These are phyloP conservation scores for Xestia xanthographa DNA, from an alignment of 2,888 invertebrate species.

Conservation along the genomic window DNA sequence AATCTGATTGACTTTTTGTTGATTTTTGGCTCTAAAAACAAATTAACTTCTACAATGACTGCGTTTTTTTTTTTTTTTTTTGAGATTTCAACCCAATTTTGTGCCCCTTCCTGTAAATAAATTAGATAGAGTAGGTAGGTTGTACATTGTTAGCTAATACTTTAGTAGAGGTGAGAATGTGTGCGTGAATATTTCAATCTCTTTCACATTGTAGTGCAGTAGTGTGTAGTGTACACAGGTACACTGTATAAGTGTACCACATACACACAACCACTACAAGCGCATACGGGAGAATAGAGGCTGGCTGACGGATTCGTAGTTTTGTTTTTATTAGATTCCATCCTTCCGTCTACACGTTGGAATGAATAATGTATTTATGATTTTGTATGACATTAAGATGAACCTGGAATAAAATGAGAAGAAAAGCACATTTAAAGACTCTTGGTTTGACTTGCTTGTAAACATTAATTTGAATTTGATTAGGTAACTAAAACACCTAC, in stretches of 20 bases:
- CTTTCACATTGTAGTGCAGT: constrained; percentile 60
- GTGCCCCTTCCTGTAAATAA: constrained; percentile 80
- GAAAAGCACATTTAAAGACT: constrained; percentile 1
- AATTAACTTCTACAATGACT: constrained; percentile 44
- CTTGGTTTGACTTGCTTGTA: constrained; percentile 7
- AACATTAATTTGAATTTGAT: constrained; percentile 26
- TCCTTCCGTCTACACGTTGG: constrained; percentile 74
- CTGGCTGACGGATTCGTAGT: constrained; percentile 73
- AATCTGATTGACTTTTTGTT: constrained; percentile 44
- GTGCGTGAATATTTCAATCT: constrained; percentile 68
- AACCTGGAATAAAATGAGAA: constrained; percentile 21
- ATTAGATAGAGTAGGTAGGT: constrained; percentile 69
- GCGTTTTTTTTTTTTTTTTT: constrained; percentile 50
- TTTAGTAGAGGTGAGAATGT: constrained; percentile 57
- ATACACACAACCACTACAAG: constrained; percentile 73
- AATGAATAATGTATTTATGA: constrained; percentile 66
- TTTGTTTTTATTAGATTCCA: constrained; percentile 84
- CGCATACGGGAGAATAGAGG: constrained; percentile 70
- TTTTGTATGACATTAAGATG: constrained; percentile 37
- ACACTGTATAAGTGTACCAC: constrained; percentile 35
- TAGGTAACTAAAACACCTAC: constrained; percentile 1
- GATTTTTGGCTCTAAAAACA: constrained; percentile 40
- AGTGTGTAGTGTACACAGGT: constrained; percentile 44
- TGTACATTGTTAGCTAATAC: constrained; percentile 64
- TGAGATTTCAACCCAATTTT: constrained; percentile 72